A percentile compares a stretch with the other conserved stretches of the same genome.
Evolutionary conservation across 2,797 vertebrate species (phyloP).

Genomic region (Pseudochromis fuscus): DNA sequence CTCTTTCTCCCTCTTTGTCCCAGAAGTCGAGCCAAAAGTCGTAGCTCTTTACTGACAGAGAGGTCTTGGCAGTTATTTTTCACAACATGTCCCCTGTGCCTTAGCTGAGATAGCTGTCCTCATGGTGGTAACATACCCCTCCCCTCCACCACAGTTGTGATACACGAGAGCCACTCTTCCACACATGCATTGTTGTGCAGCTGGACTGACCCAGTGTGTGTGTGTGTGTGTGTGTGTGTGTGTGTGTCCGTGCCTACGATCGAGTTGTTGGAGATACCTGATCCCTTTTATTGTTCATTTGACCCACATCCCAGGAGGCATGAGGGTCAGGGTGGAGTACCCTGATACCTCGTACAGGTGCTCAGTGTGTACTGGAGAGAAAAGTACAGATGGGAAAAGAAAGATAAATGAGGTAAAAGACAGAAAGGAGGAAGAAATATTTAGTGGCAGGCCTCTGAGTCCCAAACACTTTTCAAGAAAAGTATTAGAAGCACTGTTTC

Average conservation of each 20-base stretch:
- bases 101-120: slow-evolving; percentile 55
- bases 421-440: slow-evolving; percentile 1
- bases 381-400: background rate
- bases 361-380: slow-evolving; percentile 31
- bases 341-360: slow-evolving; percentile 72
- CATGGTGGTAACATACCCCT: slow-evolving; percentile 57
- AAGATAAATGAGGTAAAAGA: too few relatives aligned
- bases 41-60: slow-evolving; percentile 82
- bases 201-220: slow-evolving; percentile 52
- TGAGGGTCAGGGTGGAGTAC: slow-evolving; percentile 73
- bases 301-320: slow-evolving; percentile 76
- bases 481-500: slow-evolving; percentile 62
- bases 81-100: slow-evolving; percentile 69
- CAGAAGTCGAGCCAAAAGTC: slow-evolving; percentile 78
- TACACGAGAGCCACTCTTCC: slow-evolving; percentile 58
- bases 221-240: slow-evolving; percentile 39
- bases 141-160: slow-evolving; percentile 46
- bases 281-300: slow-evolving; percentile 80
- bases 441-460: background rate
- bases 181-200: slow-evolving; percentile 61
- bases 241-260: slow-evolving; percentile 43
- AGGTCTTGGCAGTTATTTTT: slow-evolving; percentile 83
- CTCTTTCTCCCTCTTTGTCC: slow-evolving; percentile 55
- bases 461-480: slow-evolving; percentile 29
- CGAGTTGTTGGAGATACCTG: slow-evolving; percentile 70